Base-by-base conservation (phyloP, 1,140 invertebrate species). In the Cherax destructor region DNA sequence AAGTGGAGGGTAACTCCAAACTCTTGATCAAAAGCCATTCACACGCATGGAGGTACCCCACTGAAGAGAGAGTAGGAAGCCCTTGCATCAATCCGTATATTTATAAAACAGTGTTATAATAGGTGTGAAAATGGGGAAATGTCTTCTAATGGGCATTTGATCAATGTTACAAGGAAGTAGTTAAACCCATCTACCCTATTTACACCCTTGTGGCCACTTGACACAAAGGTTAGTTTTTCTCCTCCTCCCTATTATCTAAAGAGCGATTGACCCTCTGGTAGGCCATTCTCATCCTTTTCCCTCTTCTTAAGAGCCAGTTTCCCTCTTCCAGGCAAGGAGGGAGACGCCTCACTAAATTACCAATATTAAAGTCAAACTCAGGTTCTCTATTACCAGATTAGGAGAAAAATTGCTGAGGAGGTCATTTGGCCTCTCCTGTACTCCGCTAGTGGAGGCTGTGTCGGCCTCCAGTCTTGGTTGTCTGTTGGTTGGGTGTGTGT, bases 341-440 rank as follows among this genome's bases (percentile, higher is more conserved):
- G 50, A 65, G 65, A 47, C 61, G 13, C 59, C 52, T 74, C 83
- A 74, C 65, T 85, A 85, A 85, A 85, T 85, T 74, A 85, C 83
- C 83, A 85, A 74, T 85, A 85, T 85, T 85, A 85, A 85, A 74
- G 83, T 85, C 83, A 85, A 74, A 74, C 61, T 69, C 83, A 85
- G 83, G 65, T 65, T 65, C 74, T 85, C 83, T 74, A 85, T 85
- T 85, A 85, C 83, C 49, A 50, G 83, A 85, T 74, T 74, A 85
- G 65, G 74, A 74, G 72, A 83, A 83, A 56, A 81, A 56, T 11
- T 65, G 83, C 69, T 74, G 83, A 85, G 83, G 69, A n/a, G 65
- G 61, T 85, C 18, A 85, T 85, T 85, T 85, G 50, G 13, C 69
- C 16, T 47, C 83, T 10, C 52, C 52, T 56, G 9, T 56, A 5